phyloP scores from a whole-genome alignment of 2,113 vertebrate genomes.

The Irena cyanogastra region DNA sequence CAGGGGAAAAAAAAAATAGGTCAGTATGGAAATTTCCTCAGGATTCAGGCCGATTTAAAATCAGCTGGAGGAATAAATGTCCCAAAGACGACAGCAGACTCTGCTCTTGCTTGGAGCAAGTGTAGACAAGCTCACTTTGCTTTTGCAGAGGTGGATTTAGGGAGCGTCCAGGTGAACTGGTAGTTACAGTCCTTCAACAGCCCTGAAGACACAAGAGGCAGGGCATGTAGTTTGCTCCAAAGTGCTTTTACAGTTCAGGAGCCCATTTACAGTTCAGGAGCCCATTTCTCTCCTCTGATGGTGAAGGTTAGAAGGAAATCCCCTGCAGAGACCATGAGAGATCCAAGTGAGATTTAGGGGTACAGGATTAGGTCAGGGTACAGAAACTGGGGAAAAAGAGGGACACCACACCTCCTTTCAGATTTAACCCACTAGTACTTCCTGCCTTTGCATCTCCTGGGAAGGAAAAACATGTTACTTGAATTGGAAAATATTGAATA shows the following conservation, averaged over 20 bases:
- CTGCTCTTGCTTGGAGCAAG: background rate
- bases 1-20: background rate
- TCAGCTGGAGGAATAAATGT: background rate
- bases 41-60: background rate
- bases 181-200: background rate
- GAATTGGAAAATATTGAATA: background rate
- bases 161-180: background rate
- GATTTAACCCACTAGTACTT: background rate
- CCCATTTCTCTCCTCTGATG: background rate
- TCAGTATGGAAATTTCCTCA: slow-evolving; percentile 9
- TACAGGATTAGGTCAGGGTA: background rate
- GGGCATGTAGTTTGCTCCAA: background rate
- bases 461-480: background rate
- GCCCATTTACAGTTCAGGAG: background rate
- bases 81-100: background rate
- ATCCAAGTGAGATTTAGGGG: background rate
- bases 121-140: background rate
- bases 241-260: background rate
- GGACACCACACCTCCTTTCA: background rate
- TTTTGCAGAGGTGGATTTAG: background rate
- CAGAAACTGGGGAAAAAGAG: background rate
- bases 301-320: background rate
- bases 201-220: background rate
- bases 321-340: background rate
- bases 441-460: background rate